A percentile compares a stretch with the other conserved stretches of the same genome.
Conservation (phyloP, 1,140 invertebrate genomes). For the Microvelia longipes region DNA sequence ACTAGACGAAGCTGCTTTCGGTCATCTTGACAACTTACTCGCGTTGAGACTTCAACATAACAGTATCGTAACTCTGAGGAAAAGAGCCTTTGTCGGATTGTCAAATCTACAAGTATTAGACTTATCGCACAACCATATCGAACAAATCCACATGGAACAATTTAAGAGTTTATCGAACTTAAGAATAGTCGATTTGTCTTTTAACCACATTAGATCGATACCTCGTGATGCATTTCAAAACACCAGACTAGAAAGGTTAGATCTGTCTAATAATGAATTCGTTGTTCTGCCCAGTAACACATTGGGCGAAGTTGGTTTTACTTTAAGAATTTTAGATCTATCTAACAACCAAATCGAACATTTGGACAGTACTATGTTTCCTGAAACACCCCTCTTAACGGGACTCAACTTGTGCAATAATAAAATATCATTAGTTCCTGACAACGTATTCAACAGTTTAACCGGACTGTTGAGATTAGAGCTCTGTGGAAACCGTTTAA, state of each 20-base stretch:
- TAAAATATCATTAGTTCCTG: conserved; percentile 65
- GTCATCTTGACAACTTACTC: conserved; percentile 49
- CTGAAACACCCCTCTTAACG: conserved; percentile 60
- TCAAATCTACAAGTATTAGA: conserved; percentile 59
- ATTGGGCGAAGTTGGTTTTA: conserved; percentile 56
- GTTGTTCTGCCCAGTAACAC: conserved; percentile 52
- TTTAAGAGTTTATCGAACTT: conserved; percentile 62
- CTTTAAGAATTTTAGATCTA: conserved; percentile 56
- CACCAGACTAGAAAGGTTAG: conserved; percentile 60
- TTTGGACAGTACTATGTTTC: conserved; percentile 72
- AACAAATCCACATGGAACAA: conserved; percentile 60
- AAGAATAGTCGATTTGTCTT: conserved; percentile 55
- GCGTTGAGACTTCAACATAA: conserved; percentile 59
- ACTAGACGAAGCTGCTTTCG: conserved; percentile 54
- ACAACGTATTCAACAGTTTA: conserved; percentile 73
- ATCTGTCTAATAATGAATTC: conserved; percentile 64
- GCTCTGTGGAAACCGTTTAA: conserved; percentile 60
- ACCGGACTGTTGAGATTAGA: conserved; percentile 60
- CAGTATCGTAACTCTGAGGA: conserved; percentile 48
- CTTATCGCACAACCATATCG: conserved; percentile 57
- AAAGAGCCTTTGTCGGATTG: conserved; percentile 56
- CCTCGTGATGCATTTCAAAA: conserved; percentile 64
- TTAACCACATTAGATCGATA: conserved; percentile 58
- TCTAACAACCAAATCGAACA: conserved; percentile 69
- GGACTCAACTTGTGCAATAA: conserved; percentile 63